Evolutionary conservation across 35 echinoderm and acorn worm genomes (phyloP), one percentile per base, ranked within the genome.

Genomic region (Lytechinus pictus): DNA sequence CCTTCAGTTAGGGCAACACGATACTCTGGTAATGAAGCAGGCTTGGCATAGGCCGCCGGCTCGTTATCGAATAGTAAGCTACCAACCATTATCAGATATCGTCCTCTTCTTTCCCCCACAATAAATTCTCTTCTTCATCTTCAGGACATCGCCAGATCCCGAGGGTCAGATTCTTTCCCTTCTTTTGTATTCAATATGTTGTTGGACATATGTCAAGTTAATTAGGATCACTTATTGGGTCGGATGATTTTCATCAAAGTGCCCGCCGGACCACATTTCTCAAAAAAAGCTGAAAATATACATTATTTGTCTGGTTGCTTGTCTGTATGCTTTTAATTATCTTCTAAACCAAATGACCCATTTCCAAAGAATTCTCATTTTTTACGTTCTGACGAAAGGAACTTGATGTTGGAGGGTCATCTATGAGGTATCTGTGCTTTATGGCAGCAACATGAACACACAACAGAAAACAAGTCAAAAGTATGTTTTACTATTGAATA

Each of bases 191-290:
- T 54, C 88, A 90, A 90, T 54, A 90, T 90, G 66, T 79, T 54
- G 29, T 90, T 90, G 88, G 88, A 90, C 88, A 90, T 90, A 90
- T 90, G 88, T 44, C 88, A 54, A 90, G 88, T 90, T 90, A 54
- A 90, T 44, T 90, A 44, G 52, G 88, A 57, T 93, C 92, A 93
- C 52, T 93, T 93, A 93, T 93, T 93, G 54, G 92, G 55, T 54
- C 92, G 92, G 52, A 93, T 93, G 54, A 57, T 55, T 93, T 93
- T 93, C 92, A 93, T 93, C 92, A 93, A 93, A 93, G 29, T 93
- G 55, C 53, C 55, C 92, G 55, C 92, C n/a, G 54, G 29, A 90
- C 29, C 29, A 13, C 56, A 14, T 90, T 90, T 44, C 88, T 90
- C n/a, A 79, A 79, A 79, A 79, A 79, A 14, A 0, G 33, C 19